Percentiles rank a stretch among this genome's conserved stretches.
Conservation (phyloP, 2,888 invertebrate genomes). For the Matsumyia berberina region DNA sequence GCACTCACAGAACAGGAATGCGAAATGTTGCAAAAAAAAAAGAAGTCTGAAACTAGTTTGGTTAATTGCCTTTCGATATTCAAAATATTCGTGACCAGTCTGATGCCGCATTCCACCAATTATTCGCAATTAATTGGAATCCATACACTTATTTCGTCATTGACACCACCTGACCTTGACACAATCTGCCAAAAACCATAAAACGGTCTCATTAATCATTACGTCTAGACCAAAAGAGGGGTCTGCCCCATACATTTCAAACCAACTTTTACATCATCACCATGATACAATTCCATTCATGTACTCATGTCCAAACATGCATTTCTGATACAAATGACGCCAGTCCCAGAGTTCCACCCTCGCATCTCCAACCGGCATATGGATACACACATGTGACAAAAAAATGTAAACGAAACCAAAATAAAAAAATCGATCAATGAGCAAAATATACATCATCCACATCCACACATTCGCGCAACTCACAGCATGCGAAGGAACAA, state of each 20-base stretch:
- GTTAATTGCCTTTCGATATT: background rate
- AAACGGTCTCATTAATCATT: slow-evolving; percentile 56
- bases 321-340: slow-evolving; percentile 38
- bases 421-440: slow-evolving; percentile 56
- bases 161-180: slow-evolving; percentile 60
- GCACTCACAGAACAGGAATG: no score
- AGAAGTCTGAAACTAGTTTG: background rate
- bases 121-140: slow-evolving; percentile 8
- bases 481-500: background rate
- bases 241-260: background rate
- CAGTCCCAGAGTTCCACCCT: slow-evolving; percentile 10
- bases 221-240: slow-evolving; percentile 58
- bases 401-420: slow-evolving; percentile 17
- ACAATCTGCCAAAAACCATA: slow-evolving; percentile 23
- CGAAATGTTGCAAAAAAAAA: background rate
- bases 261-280: slow-evolving; percentile 25
- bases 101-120: background rate
- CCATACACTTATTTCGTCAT: slow-evolving; percentile 20
- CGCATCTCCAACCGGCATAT: slow-evolving; percentile 16
- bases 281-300: slow-evolving; percentile 21
- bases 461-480: background rate
- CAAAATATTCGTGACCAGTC: background rate
- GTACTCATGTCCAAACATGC: slow-evolving; percentile 58
- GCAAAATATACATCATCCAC: slow-evolving; percentile 49
- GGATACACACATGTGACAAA: slow-evolving; percentile 40